Evolutionary conservation across 2,113 vertebrate genomes (phyloP).

Genomic region (Ariopsis seemanni): DNA sequence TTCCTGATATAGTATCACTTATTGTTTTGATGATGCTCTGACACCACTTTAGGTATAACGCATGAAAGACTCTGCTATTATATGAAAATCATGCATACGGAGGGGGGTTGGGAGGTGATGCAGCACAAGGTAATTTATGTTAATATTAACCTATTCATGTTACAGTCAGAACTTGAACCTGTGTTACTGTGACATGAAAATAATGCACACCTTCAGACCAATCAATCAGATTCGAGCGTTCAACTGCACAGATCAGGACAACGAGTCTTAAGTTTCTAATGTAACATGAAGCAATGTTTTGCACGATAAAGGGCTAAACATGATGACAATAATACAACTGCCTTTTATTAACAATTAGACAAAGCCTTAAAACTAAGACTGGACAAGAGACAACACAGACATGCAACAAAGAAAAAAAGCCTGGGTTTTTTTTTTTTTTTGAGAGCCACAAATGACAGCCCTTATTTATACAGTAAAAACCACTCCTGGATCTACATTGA

Average conservation of each 20-base stretch:
- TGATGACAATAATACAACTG: conserved; percentile 66
- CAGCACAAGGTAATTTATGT: neutral
- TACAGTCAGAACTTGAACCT: neutral
- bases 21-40: neutral
- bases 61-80: neutral
- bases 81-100: neutral
- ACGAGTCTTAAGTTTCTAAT: too few species aligned
- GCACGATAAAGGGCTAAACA: neutral
- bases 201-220: neutral
- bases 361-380: conserved; percentile 63
- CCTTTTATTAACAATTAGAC: conserved; percentile 74
- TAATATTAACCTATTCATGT: neutral
- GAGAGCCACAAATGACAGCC: conserved; percentile 42
- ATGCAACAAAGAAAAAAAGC: conserved; percentile 63
- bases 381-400: conserved; percentile 61
- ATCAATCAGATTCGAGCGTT: too few species aligned
- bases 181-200: neutral
- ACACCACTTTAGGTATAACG: neutral
- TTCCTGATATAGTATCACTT: neutral
- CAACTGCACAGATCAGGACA: too few species aligned
- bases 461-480: conserved; percentile 49
- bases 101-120: too few species aligned
- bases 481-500: conserved; percentile 47
- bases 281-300: neutral
- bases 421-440: conserved; percentile 34